These are phyloP conservation scores for Melikaiella ostensackeni DNA, from an alignment of 2,888 invertebrate species.

Conservation along the genomic window DNA sequence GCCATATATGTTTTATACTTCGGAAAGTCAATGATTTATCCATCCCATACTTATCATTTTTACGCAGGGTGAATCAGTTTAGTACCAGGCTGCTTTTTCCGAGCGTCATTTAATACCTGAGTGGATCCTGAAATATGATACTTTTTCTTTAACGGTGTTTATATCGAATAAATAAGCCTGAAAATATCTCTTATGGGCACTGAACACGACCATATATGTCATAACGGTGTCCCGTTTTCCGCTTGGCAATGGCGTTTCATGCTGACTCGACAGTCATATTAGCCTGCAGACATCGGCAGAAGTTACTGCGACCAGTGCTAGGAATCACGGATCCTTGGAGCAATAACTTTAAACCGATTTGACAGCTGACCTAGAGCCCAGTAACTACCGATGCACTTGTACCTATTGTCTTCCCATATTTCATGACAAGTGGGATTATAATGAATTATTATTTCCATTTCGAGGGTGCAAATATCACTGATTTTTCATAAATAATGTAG, in stretches of 20 bases:
- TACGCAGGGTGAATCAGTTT: too few species aligned
- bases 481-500: background rate
- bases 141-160: too few species aligned
- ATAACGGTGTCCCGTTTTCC: background rate
- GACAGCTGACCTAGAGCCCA: conserved; percentile 19
- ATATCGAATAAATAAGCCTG: background rate
- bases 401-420: background rate
- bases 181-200: background rate
- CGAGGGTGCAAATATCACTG: background rate
- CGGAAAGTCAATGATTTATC: too few species aligned
- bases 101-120: too few species aligned
- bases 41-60: too few species aligned
- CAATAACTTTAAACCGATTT: conserved; percentile 22
- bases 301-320: conserved; percentile 3
- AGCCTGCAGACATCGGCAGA: conserved; percentile 15
- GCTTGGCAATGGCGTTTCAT: conserved; percentile 1
- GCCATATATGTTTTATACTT: too few species aligned
- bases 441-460: background rate
- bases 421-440: background rate
- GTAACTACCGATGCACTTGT: background rate
- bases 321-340: conserved; percentile 6
- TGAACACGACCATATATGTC: background rate
- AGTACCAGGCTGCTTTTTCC: too few species aligned
- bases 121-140: too few species aligned
- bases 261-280: conserved; percentile 17